phyloP scores from a whole-genome alignment of 2,113 vertebrate species.

The Clarias macrocephalus region DNA sequence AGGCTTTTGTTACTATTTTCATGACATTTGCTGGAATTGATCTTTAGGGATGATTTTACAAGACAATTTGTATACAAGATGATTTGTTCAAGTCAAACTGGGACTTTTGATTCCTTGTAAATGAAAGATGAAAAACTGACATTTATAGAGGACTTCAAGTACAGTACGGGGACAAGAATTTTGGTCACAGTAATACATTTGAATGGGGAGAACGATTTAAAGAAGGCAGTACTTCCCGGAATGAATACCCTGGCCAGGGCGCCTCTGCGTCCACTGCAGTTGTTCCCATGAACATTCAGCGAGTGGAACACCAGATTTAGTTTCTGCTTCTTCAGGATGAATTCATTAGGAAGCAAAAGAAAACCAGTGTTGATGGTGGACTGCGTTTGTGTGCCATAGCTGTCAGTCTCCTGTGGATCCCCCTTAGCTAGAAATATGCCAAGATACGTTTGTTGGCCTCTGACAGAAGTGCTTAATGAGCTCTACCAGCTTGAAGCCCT shows the following conservation, averaged over 20 bases:
- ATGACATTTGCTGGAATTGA: neutral
- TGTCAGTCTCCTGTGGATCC: constrained; percentile 16
- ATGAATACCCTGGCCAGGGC: neutral
- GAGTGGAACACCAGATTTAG: neutral
- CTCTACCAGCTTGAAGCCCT: neutral
- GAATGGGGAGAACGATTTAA: neutral
- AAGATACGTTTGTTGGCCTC: neutral
- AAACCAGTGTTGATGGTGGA: neutral
- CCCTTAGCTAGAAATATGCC: constrained; percentile 13
- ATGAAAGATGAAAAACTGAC: neutral
- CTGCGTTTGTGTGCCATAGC: neutral
- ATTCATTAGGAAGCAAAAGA: neutral
- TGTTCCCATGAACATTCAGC: no score
- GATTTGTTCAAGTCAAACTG: no score
- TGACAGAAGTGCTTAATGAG: constrained; percentile 18
- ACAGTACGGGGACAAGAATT: neutral
- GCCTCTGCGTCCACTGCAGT: neutral
- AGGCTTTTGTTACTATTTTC: neutral
- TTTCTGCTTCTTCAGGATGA: neutral
- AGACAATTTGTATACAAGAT: no score
- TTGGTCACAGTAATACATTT: neutral
- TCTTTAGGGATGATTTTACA: neutral
- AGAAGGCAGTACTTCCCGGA: neutral
- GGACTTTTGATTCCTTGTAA: neutral
- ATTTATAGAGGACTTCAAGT: neutral